Evolutionary conservation across 1,140 invertebrate species (phyloP), one percentile per base, ranked within the genome.

Genomic region (Pogonus chalceus): DNA sequence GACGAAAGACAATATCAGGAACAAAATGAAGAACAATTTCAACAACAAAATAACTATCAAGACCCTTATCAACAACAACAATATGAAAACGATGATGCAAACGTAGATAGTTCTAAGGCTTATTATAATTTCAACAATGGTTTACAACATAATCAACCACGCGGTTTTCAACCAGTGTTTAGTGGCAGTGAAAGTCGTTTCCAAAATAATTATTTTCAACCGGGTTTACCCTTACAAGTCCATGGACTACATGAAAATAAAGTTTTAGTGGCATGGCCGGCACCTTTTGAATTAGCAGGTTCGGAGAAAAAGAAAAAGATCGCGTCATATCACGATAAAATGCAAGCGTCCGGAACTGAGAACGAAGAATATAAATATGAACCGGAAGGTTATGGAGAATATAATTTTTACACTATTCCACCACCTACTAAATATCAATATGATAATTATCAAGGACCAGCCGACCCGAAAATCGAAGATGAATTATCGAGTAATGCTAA

Each of bases 141-240:
- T 18, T 22, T 24, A 14, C 23, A 4, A 16, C 10, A 20, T n/a
- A 26, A 20, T 18, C 16, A 53, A 20, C 31, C 24, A n/a, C 48
- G 57, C 2, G 58, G 57, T 46, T 49, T 56, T 12, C 57, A 59
- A 16, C 48, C 23, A 9, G 47, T 31, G 2, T 59, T 59, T 50
- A 57, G 7, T 14, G 26, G 14, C 7, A 31, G 26, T 14, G 14
- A 14, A 31, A 43, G 18, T 18, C 37, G 18, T 12, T 9, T 10
- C 18, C 37, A 43, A 18, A 43, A 18, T 18, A 14, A 14, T 7
- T 7, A 16, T 10, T 43, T 12, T 18, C 37, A 43, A 12, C 37
- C 37, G 3, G 37, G 37, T 10, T 43, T 43, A 43, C 37, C 37
- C 9, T 16, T 43, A 18, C 7, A 7, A 4, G 37, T 43, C 4